Evolutionary conservation across 2,113 vertebrate species (phyloP), one percentile per base, ranked within the genome.

Genomic region (Ciconia maguari): DNA sequence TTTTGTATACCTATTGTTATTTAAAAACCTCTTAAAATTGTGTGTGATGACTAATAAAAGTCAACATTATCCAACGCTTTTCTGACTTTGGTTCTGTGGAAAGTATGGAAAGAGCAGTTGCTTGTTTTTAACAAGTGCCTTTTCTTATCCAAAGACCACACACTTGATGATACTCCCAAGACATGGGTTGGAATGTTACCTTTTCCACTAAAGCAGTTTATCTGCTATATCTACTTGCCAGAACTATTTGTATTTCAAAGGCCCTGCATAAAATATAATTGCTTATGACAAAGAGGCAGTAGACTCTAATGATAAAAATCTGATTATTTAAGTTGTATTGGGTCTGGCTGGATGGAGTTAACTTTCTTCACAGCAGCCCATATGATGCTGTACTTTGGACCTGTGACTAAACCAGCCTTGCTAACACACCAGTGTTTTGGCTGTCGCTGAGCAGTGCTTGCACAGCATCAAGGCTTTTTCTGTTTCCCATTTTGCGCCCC

Each of bases 311-410:
- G 7, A 60, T 34, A 27, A 58, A 85, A 72, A 76, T 15, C 24
- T 18, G 7, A 30, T 9, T 3, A 61, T 46, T 88, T 30, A 36
- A 16, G 6, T 25, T 41, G 14, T 69, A 32, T 13, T 64, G 58
- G 2, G 2, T 41, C 62, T 81, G 68, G 2, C 16, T 51, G 21
- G 8, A 5, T 30, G n/a, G 21, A 64, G 21, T 60, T 55, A 54
- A 6, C 16, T 34, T 81, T 66, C 29, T 32, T 34, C 10, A 10
- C 1, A 55, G 44, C 0, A 0, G 10, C 9, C 30, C 9, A 8
- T 5, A 58, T 4, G 3, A 16, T 30, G 18, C 22, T 13, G 0
- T 27, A 18, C 13, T 74, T 60, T 60, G 41, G n/a, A 51, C 4
- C 22, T 42, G 11, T 42, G 14, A 52, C 19, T 52, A 10, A 29